Evolutionary conservation across 2,113 vertebrate genomes (phyloP), one percentile per base, ranked within the genome.

Genomic region (Zingel zingel): DNA sequence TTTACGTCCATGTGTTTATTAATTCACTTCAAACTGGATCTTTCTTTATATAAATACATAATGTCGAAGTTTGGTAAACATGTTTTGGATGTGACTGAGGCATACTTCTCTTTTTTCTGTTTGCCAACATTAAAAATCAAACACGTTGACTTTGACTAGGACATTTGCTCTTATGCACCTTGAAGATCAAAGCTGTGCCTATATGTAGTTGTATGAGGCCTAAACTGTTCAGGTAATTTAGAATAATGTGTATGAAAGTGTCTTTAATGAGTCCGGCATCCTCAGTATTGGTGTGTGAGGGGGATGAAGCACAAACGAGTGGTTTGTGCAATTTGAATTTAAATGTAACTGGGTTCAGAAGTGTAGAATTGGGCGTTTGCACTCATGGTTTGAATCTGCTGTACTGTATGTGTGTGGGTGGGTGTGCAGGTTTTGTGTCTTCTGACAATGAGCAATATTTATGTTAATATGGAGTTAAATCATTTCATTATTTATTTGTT

Each of bases 401-500:
- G 69, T 84, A 12, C 39, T 43, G 39, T 51, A 70, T 67, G 57
- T 53, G 74, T 66, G 53, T 86, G 30, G 6, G 12, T 76, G 23
- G 48, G 56, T 33, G 36, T 43, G 16, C 61, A 61, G 69, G 33
- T 85, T 63, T 54, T 61, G n/a, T 68, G 61, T 86, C 25, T 58
- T 89, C 53, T 65, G 10, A 84, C 67, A 51, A 68, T 72, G 74
- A 90, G 91, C 89, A 92, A 89, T 89, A 82, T 81, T 64, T 84
- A 25, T 82, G 76, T 86, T 74, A 30, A 58, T 61, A n/a, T 77
- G 71, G 21, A 76, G 45, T 67, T 53, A 5, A 62, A 54, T 50
- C 13, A 76, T 77, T 43, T 78, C 16, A 47, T 86, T 90, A 89
- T 93, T 93, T 93, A 93, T 93, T 93, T 89, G 58, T 91, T 90